Percentiles rank a stretch among this genome's conserved stretches.
phyloP scores from a whole-genome alignment of 2,113 vertebrate genomes.

The Eira barbara region DNA sequence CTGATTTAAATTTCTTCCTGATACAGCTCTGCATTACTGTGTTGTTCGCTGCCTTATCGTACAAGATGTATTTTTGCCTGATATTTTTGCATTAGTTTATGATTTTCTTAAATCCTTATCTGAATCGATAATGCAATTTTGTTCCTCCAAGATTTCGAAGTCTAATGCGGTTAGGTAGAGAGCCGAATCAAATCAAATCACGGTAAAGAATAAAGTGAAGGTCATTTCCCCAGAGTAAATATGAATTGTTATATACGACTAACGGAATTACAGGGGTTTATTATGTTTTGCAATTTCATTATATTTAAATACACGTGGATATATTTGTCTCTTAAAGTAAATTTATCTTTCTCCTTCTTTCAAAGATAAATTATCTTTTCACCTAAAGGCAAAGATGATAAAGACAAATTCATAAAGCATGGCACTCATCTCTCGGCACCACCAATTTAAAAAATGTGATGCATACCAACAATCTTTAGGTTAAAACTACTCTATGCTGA shows the following conservation, averaged over 20 bases:
- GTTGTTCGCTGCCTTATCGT: conserved; percentile 19
- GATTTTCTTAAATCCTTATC: conserved; percentile 43
- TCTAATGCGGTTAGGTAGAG: not conserved
- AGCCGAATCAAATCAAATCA: conserved; percentile 42
- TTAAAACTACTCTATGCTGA: not conserved
- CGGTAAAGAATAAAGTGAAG: conserved; percentile 12
- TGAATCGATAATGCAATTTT: conserved; percentile 19
- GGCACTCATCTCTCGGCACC: not conserved
- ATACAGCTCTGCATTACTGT: conserved; percentile 47
- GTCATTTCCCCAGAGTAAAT: conserved; percentile 17
- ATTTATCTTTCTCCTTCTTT: not conserved
- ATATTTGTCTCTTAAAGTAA: not conserved
- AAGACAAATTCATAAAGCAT: not conserved
- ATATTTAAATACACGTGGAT: conserved; percentile 3
- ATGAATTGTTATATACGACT: not conserved
- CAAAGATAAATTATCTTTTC: conserved; percentile 14
- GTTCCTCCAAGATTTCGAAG: not conserved
- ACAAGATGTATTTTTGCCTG: not conserved
- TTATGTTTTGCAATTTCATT: conserved; percentile 11
- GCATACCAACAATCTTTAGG: not conserved
- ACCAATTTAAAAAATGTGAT: not conserved
- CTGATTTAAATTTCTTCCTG: conserved; percentile 61
- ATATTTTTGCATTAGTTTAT: not conserved
- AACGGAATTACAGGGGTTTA: conserved; percentile 25
- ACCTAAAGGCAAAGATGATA: not conserved